phyloP scores from a whole-genome alignment of 2,797 vertebrate genomes.

The Hydrolagus colliei region DNA sequence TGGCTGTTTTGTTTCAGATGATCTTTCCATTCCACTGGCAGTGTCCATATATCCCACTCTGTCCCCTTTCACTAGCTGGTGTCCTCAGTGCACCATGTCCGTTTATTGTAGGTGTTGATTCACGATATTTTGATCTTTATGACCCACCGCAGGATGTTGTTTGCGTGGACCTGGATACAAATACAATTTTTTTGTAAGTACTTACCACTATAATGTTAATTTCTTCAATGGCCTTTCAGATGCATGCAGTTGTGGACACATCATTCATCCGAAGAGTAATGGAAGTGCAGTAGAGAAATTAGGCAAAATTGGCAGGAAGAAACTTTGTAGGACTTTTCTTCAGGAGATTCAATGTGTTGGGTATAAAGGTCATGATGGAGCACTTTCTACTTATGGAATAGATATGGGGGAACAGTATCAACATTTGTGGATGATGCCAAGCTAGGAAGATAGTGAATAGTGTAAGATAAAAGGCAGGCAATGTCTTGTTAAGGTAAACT shows the following conservation, averaged over 20 bases:
- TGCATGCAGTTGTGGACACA: neutral
- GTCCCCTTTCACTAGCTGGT: conserved; percentile 83
- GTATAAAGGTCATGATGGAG: too few species aligned
- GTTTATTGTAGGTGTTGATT: conserved; percentile 96
- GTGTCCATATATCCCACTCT: conserved; percentile 94
- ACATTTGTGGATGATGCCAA: too few species aligned
- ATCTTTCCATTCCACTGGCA: conserved; percentile 99
- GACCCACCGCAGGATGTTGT: conserved; percentile 93
- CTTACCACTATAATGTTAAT: neutral
- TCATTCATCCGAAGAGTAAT: neutral
- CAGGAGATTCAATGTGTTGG: too few species aligned
- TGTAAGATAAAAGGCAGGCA: too few species aligned
- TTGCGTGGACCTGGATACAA: conserved; percentile 96
- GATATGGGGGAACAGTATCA: too few species aligned
- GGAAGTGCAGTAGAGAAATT: neutral
- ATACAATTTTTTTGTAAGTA: conserved; percentile 89
- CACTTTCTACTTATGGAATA: too few species aligned
- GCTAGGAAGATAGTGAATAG: too few species aligned
- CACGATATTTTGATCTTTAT: conserved; percentile 96
- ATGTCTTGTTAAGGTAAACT: too few species aligned
- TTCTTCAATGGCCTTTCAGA: neutral
- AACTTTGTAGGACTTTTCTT: too few species aligned
- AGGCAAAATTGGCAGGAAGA: too few species aligned
- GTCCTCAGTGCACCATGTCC: conserved; percentile 90
- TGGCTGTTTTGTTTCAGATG: conserved; percentile 68